Evolutionary conservation across 2,888 invertebrate genomes (phyloP).

Genomic region (Lepidochrysops patricia): DNA sequence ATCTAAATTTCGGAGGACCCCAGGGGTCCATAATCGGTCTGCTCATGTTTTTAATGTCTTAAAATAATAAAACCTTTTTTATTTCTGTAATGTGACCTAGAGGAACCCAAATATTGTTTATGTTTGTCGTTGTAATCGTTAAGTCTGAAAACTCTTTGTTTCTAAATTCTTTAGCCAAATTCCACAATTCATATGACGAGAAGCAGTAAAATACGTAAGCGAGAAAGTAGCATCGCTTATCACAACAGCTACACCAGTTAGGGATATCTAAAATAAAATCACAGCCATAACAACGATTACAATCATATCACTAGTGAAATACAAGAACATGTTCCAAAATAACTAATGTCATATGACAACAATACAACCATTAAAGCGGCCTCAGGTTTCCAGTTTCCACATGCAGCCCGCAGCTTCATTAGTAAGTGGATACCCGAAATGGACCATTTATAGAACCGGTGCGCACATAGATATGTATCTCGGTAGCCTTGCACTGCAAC

Average conservation of each 20-base stretch:
- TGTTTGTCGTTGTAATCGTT: background rate
- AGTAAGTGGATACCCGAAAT: constrained; percentile 72
- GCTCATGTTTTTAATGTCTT: background rate
- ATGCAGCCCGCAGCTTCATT: constrained; percentile 60
- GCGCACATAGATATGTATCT: constrained; percentile 64
- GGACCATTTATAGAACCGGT: constrained; percentile 66
- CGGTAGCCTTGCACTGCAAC: constrained; percentile 48
- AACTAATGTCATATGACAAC: constrained; percentile 45
- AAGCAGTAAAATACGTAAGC: background rate
- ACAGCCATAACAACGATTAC: constrained; percentile 9
- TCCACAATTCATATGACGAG: background rate
- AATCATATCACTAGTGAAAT: constrained; percentile 8
- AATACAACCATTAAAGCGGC: constrained; percentile 49
- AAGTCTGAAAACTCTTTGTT: no score
- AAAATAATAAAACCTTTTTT: background rate
- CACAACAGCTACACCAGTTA: background rate
- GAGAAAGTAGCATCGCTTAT: constrained; percentile 5
- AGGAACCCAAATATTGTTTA: background rate
- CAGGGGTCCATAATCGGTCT: background rate
- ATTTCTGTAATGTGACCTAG: background rate
- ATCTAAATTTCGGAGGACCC: background rate
- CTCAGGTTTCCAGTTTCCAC: constrained; percentile 60
- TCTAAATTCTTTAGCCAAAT: background rate
- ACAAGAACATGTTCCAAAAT: constrained; percentile 32
- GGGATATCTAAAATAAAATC: constrained; percentile 1